Evolutionary conservation across 2,113 vertebrate species (phyloP).

Genomic region (Pseudopodoces humilis): DNA sequence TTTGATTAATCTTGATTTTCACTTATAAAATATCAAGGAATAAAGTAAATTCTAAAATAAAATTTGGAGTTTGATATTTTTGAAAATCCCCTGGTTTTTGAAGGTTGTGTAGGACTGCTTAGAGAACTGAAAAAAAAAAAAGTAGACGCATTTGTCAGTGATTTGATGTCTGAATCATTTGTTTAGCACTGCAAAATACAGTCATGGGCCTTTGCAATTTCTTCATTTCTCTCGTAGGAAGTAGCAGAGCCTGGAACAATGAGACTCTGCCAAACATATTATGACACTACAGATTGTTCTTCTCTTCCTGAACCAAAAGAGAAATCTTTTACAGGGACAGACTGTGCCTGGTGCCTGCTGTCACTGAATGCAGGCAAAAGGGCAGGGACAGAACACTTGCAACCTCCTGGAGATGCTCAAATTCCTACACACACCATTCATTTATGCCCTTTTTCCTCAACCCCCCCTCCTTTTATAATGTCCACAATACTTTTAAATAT

Average conservation of each 20-base stretch:
- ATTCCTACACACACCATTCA: background rate
- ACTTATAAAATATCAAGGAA: background rate
- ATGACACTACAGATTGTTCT: slow-evolving; percentile 34
- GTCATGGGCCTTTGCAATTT: slow-evolving; percentile 6
- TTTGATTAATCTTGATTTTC: background rate
- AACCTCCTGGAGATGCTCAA: background rate
- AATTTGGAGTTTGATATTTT: background rate
- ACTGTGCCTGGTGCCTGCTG: slow-evolving; percentile 13
- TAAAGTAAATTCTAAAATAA: background rate
- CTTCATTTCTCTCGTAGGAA: background rate
- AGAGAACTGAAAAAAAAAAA: background rate
- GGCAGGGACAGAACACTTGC: background rate
- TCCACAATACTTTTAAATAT: background rate
- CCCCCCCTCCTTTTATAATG: background rate
- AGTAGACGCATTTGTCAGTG: background rate
- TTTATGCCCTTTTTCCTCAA: background rate
- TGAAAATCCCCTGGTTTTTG: background rate
- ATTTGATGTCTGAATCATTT: slow-evolving; percentile 25
- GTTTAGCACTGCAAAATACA: background rate
- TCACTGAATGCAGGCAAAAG: background rate
- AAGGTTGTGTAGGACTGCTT: background rate
- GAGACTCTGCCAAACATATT: slow-evolving; percentile 26
- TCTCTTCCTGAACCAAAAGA: slow-evolving; percentile 41
- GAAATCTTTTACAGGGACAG: slow-evolving; percentile 19
- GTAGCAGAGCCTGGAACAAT: slow-evolving; percentile 13